Conservation (phyloP, 2,797 vertebrate species). For the Myiothlypis chrysogaster region DNA sequence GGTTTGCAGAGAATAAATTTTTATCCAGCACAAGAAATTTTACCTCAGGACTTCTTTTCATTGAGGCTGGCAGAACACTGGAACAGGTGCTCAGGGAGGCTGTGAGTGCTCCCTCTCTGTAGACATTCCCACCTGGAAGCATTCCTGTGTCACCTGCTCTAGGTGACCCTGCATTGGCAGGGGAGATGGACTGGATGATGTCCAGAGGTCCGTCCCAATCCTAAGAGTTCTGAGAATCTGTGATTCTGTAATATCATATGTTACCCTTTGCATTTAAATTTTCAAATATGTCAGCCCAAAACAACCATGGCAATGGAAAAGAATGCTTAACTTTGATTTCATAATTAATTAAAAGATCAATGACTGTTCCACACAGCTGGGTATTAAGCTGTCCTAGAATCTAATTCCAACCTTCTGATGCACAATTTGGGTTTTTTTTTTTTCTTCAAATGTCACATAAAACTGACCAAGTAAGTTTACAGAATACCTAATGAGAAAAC, state of each 20-base stretch:
- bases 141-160: not conserved
- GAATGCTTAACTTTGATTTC: conserved; percentile 7
- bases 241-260: not conserved
- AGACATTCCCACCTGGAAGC: not conserved
- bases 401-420: conserved; percentile 30
- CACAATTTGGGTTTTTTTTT: not conserved
- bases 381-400: conserved; percentile 50
- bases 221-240: not conserved
- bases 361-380: not conserved
- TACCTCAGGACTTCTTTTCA: not conserved
- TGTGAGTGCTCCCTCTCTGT: no score
- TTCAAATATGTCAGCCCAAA: not conserved
- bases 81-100: not conserved
- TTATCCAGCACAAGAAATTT: not conserved
- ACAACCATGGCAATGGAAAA: not conserved
- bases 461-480: conserved; percentile 66
- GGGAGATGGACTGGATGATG: not conserved
- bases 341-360: conserved; percentile 61
- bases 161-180: not conserved
- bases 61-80: not conserved
- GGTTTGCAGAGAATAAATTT: not conserved
- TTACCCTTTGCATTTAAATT: not conserved
- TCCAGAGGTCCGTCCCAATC: not conserved
- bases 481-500: conserved; percentile 66
- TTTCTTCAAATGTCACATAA: conserved; percentile 57